Evolutionary conservation across 2,797 vertebrate genomes (phyloP).

Genomic region (Mionectes olivaceus): DNA sequence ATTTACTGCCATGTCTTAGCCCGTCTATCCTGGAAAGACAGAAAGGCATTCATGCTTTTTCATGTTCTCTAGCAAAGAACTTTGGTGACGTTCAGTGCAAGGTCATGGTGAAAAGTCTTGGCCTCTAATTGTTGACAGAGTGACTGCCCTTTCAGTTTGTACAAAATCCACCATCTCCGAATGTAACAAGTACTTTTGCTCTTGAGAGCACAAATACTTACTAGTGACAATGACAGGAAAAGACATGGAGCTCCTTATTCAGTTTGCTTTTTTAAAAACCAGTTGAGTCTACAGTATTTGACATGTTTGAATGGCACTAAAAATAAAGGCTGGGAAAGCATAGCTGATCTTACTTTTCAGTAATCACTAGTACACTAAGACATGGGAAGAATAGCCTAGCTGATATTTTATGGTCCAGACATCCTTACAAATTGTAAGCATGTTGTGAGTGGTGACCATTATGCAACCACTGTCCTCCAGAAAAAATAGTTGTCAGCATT

Average conservation of each 20-base stretch:
- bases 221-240: neutral
- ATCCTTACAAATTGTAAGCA: neutral
- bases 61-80: neutral
- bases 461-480: neutral
- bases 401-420: neutral
- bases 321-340: slow-evolving; percentile 16
- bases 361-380: slow-evolving; percentile 9
- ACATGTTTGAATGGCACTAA: neutral
- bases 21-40: neutral
- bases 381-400: neutral
- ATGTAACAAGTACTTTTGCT: neutral
- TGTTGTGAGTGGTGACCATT: neutral
- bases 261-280: neutral
- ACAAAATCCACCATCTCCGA: neutral
- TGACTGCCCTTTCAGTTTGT: neutral
- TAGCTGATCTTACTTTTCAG: neutral
- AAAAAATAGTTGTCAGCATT: slow-evolving; percentile 12
- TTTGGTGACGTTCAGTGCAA: neutral
- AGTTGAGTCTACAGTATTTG: neutral
- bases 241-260: neutral
- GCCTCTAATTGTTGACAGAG: neutral
- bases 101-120: neutral
- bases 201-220: neutral
- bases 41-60: neutral
- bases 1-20: neutral